Evolutionary conservation across 2,888 invertebrate genomes (phyloP).

Genomic region (Drosophila greeni): DNA sequence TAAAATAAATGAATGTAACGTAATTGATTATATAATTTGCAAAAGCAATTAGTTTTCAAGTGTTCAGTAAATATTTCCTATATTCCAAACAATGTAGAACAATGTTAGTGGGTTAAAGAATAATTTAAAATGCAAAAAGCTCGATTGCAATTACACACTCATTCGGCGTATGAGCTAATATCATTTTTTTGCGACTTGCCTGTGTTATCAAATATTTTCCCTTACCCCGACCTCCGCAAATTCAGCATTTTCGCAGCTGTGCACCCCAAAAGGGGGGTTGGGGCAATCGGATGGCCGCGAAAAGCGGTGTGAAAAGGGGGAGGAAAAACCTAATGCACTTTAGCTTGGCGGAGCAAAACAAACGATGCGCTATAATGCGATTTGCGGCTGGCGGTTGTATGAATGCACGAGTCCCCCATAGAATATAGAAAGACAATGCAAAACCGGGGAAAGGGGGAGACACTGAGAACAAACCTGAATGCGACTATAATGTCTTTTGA

Average conservation of each 20-base stretch:
- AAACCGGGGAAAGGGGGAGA: neutral
- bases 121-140: conserved; percentile 1
- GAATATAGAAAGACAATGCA: conserved; percentile 12
- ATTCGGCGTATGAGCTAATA: conserved; percentile 38
- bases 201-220: conserved; percentile 36
- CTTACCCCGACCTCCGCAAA: conserved; percentile 22
- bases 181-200: conserved; percentile 29
- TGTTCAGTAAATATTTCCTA: neutral
- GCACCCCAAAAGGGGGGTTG: neutral
- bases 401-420: conserved; percentile 7
- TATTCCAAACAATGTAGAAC: neutral
- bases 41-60: neutral
- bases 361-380: conserved; percentile 48
- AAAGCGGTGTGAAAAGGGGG: neutral
- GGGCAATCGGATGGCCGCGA: neutral
- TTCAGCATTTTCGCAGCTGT: conserved; percentile 23
- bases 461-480: conserved; percentile 6
- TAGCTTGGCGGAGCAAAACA: conserved; percentile 35
- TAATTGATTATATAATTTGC: neutral
- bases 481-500: conserved; percentile 3
- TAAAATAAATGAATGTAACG: neutral
- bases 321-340: conserved; percentile 29
- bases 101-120: conserved; percentile 9
- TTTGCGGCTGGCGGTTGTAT: conserved; percentile 28
- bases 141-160: conserved; percentile 31